Conservation (phyloP, 2,113 vertebrate species). For the Pluvianellus socialis region DNA sequence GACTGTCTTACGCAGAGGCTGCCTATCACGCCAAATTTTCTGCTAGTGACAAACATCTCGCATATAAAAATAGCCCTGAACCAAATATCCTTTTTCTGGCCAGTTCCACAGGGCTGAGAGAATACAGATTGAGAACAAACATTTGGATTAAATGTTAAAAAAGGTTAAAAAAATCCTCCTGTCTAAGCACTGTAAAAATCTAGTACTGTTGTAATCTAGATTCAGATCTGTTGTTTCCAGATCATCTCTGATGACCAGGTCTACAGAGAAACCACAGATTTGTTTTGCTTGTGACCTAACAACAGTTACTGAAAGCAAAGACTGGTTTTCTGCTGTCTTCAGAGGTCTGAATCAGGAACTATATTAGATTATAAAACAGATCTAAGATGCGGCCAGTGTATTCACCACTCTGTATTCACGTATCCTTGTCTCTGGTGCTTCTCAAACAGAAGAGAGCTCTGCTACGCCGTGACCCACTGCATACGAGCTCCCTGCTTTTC, state of each 20-base stretch:
- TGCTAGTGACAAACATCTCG: constrained; percentile 4
- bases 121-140: constrained; percentile 1
- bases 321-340: neutral
- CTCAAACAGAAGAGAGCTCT: neutral
- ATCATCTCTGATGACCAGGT: neutral
- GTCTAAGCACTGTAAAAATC: neutral
- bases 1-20: neutral
- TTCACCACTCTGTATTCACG: neutral
- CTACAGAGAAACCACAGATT: neutral
- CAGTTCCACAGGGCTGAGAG: neutral
- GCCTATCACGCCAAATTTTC: neutral
- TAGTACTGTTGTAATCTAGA: neutral
- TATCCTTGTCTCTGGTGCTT: neutral
- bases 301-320: neutral
- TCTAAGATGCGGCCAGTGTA: neutral
- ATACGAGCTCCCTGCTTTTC: neutral
- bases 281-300: neutral
- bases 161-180: neutral
- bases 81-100: neutral
- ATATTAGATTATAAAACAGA: neutral
- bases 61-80: constrained; percentile 39
- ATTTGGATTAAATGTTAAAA: neutral
- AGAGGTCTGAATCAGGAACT: neutral
- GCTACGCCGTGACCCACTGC: neutral
- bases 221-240: neutral